Evolutionary conservation across 2,797 vertebrate species (phyloP).

Genomic region (Anguilla marmorata): DNA sequence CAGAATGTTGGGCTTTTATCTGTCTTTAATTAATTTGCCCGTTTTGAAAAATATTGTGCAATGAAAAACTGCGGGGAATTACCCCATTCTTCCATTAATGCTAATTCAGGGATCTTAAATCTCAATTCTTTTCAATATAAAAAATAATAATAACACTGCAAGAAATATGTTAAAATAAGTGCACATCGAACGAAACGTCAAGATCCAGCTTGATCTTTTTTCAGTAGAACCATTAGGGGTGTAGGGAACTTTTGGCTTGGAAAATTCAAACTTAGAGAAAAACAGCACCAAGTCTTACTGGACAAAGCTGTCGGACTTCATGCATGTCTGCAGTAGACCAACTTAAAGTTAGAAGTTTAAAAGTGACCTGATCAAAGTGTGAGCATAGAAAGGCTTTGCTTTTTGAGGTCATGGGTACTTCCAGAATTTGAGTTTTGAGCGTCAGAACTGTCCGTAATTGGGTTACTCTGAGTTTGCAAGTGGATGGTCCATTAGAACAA

Average conservation of each 20-base stretch:
- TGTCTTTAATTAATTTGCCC: constrained; percentile 19
- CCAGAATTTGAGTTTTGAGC: not conserved
- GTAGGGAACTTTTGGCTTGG: constrained; percentile 13
- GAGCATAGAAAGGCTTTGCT: not conserved
- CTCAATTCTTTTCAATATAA: constrained; percentile 26
- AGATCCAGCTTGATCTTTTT: constrained; percentile 80
- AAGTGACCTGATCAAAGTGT: not conserved
- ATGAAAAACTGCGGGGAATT: constrained; percentile 2
- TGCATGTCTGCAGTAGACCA: constrained; percentile 9
- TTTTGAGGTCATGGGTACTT: not conserved
- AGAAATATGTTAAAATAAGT: constrained; percentile 57
- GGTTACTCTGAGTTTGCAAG: not conserved
- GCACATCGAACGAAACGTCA: constrained; percentile 64
- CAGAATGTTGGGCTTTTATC: not conserved
- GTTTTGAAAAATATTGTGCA: not conserved
- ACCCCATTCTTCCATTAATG: constrained; percentile 32
- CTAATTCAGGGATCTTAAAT: constrained; percentile 30
- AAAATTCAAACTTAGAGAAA: not conserved
- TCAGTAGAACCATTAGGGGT: not conserved
- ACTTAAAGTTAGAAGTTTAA: no score
- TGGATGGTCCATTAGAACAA: not conserved
- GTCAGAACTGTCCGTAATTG: not conserved
- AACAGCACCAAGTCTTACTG: constrained; percentile 7
- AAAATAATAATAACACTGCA: constrained; percentile 43
- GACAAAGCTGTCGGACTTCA: not conserved